Percentiles rank a stretch among this genome's conserved stretches.
Evolutionary conservation across 2,797 vertebrate species (phyloP).

Genomic region (Ctenopoma kingsleyae): DNA sequence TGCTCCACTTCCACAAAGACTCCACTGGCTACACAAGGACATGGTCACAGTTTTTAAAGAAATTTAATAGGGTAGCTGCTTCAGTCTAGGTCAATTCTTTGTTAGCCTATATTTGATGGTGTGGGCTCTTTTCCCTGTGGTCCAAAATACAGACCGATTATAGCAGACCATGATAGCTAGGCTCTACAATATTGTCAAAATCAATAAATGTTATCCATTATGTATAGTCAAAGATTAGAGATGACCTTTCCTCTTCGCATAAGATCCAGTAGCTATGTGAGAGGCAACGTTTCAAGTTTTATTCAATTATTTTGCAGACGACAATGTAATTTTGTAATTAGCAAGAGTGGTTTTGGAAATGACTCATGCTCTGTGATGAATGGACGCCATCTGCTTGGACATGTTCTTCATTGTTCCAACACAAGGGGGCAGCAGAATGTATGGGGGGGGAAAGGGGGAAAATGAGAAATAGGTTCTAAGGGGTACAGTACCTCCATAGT

Average conservation of each 20-base stretch:
- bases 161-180: not conserved
- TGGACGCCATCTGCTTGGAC: conserved; percentile 59
- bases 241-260: conserved; percentile 39
- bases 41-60: conserved; percentile 65
- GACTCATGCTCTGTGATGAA: conserved; percentile 74
- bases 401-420: conserved; percentile 67
- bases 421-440: conserved; percentile 81
- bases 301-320: conserved; percentile 55
- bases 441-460: conserved; percentile 40
- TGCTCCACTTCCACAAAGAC: conserved; percentile 77
- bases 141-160: conserved; percentile 40
- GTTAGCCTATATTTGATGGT: conserved; percentile 57
- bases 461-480: conserved; percentile 88
- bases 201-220: conserved; percentile 48
- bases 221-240: conserved; percentile 39
- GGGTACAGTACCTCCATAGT: conserved; percentile 99
- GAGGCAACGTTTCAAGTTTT: conserved; percentile 37
- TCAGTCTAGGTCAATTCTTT: conserved; percentile 44
- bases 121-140: conserved; percentile 38
- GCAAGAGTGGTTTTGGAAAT: conserved; percentile 65
- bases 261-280: conserved; percentile 37
- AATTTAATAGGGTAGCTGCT: conserved; percentile 50
- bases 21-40: conserved; percentile 49
- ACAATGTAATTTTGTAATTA: conserved; percentile 65
- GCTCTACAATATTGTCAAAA: conserved; percentile 28